Evolutionary conservation across 1,140 invertebrate genomes (phyloP).

Genomic region (Brachionus rubens): DNA sequence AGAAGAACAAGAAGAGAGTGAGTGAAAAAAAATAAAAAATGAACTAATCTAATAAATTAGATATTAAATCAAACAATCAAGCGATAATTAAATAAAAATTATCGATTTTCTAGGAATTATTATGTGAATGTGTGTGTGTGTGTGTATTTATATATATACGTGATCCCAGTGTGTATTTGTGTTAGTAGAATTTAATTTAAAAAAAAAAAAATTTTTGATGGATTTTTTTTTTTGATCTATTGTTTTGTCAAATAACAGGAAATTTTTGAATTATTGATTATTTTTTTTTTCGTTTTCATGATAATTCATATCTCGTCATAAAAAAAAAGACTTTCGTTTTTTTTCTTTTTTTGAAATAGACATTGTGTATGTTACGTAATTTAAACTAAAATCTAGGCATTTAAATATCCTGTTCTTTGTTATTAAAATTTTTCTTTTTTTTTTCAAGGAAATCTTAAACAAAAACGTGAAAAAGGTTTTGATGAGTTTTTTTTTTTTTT

Average conservation of each 20-base stretch:
- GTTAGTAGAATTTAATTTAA: too few species aligned
- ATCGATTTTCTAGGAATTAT: constrained; percentile 28
- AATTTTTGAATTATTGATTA: constrained; percentile 1
- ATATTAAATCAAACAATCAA: constrained; percentile 44
- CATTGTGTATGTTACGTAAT: neutral
- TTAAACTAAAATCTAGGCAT: neutral
- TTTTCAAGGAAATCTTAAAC: neutral
- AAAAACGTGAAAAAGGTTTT: too few species aligned
- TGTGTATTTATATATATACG: neutral
- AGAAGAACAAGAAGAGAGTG: constrained; percentile 29
- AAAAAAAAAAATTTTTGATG: neutral
- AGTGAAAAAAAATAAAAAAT: constrained; percentile 63
- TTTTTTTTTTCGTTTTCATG: constrained; percentile 27
- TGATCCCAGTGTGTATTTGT: neutral
- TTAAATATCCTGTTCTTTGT: constrained; percentile 6
- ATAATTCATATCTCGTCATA: too few species aligned
- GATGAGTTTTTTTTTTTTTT: too few species aligned
- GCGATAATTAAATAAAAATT: constrained; percentile 53
- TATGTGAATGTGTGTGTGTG: neutral
- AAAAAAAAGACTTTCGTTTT: too few species aligned
- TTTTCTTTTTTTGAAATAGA: too few species aligned
- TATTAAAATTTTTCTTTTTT: neutral
- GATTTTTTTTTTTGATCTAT: neutral
- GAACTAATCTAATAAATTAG: constrained; percentile 46
- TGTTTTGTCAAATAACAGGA: neutral